Conservation (phyloP, 2,888 invertebrate genomes). For the Meiosimyza decipiens region DNA sequence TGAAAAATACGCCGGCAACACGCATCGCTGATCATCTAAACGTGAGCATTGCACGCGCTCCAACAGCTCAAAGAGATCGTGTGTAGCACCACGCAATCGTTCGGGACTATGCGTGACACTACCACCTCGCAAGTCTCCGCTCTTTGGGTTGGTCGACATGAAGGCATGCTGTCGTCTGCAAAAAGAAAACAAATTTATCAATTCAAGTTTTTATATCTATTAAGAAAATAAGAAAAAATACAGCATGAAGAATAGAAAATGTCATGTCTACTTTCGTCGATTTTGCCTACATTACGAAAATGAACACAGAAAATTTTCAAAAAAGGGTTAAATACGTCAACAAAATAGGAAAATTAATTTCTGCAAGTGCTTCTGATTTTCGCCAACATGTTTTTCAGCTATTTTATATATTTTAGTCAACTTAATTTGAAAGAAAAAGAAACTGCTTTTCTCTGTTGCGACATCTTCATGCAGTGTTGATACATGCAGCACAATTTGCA, state of each 20-base stretch:
- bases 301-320: too few species aligned
- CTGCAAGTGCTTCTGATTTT: too few species aligned
- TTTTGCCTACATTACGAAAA: too few species aligned
- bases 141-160: slow-evolving; percentile 56
- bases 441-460: too few species aligned
- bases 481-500: too few species aligned
- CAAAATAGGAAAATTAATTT: too few species aligned
- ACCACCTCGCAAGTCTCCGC: slow-evolving; percentile 48
- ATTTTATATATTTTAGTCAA: neutral
- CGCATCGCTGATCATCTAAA: slow-evolving; percentile 97
- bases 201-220: neutral
- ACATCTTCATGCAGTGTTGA: too few species aligned
- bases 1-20: slow-evolving; percentile 89
- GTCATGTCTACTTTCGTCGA: too few species aligned
- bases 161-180: slow-evolving; percentile 76
- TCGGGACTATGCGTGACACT: slow-evolving; percentile 66
- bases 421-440: too few species aligned
- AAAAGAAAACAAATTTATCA: slow-evolving; percentile 41
- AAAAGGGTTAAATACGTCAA: too few species aligned
- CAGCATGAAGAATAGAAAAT: too few species aligned
- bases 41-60: slow-evolving; percentile 95
- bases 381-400: neutral
- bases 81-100: slow-evolving; percentile 69
- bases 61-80: slow-evolving; percentile 91
- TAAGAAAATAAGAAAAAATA: too few species aligned